Percentiles rank a stretch among this genome's conserved stretches.
These are phyloP conservation scores for Galerucella calmariensis DNA, from an alignment of 2,888 invertebrate species.

Conservation along the genomic window DNA sequence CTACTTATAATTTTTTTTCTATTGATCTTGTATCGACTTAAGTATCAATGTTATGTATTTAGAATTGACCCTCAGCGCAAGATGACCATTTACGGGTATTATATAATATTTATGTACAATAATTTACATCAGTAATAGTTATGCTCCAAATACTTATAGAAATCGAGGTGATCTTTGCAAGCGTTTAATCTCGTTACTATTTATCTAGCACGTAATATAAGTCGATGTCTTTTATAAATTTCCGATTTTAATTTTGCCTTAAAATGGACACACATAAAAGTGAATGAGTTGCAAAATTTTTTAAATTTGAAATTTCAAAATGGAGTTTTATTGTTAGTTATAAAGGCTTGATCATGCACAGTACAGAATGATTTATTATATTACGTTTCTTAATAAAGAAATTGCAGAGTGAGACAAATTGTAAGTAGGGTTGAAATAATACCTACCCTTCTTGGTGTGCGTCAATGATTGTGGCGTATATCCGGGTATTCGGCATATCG, in stretches of 20 bases:
- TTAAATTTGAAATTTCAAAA: too few relatives aligned
- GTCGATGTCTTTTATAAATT: neutral
- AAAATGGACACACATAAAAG: neutral
- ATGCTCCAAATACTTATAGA: conserved; percentile 34
- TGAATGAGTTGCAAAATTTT: neutral
- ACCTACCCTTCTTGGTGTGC: too few relatives aligned
- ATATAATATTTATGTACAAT: conserved; percentile 31
- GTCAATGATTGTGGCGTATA: too few relatives aligned
- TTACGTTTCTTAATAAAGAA: too few relatives aligned
- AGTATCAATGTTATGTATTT: neutral
- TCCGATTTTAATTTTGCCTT: neutral
- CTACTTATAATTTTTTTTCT: neutral
- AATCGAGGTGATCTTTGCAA: conserved; percentile 22
- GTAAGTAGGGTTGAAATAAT: too few relatives aligned
- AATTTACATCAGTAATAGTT: conserved; percentile 35
- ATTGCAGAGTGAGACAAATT: too few relatives aligned
- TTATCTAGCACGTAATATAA: neutral
- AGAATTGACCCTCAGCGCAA: conserved; percentile 22
- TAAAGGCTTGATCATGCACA: too few relatives aligned
- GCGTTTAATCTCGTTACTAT: conserved; percentile 1
- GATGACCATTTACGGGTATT: conserved; percentile 14
- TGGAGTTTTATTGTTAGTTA: too few relatives aligned
- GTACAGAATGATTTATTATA: too few relatives aligned
- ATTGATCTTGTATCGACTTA: conserved; percentile 3
- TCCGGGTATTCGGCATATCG: too few relatives aligned